phyloP scores from a whole-genome alignment of 2,797 vertebrate genomes.

The Betta splendens region DNA sequence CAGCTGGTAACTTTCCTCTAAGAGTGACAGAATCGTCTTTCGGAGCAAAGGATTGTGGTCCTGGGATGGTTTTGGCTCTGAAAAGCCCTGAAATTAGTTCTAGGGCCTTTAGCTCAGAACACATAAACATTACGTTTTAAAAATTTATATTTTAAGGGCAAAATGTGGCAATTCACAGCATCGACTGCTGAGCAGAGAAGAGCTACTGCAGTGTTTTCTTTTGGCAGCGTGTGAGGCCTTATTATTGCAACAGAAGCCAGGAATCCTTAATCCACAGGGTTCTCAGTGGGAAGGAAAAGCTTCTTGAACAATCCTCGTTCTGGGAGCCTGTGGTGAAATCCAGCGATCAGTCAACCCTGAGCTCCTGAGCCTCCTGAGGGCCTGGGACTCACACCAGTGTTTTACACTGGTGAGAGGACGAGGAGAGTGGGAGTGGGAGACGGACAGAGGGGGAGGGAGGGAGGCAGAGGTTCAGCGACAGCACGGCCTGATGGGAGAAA shows the following conservation, averaged over 20 bases:
- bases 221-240: slow-evolving; percentile 71
- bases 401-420: slow-evolving; percentile 57
- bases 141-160: not conserved
- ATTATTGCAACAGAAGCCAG: slow-evolving; percentile 74
- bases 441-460: slow-evolving; percentile 4
- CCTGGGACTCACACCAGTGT: slow-evolving; percentile 69
- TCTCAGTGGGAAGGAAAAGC: slow-evolving; percentile 73
- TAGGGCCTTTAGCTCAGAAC: too few species aligned
- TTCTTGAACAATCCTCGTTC: slow-evolving; percentile 69
- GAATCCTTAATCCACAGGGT: slow-evolving; percentile 75
- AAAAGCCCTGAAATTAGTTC: too few species aligned
- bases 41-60: too few species aligned
- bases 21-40: too few species aligned
- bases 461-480: slow-evolving; percentile 31
- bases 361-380: slow-evolving; percentile 69
- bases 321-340: slow-evolving; percentile 73
- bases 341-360: slow-evolving; percentile 77
- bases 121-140: not conserved
- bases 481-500: slow-evolving; percentile 38
- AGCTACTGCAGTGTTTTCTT: slow-evolving; percentile 58
- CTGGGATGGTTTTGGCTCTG: too few species aligned
- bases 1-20: too few species aligned
- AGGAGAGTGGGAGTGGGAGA: slow-evolving; percentile 10
- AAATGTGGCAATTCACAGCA: slow-evolving; percentile 24
- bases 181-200: slow-evolving; percentile 37